Conservation (phyloP, 2,113 vertebrate species). For the Isurus oxyrinchus region DNA sequence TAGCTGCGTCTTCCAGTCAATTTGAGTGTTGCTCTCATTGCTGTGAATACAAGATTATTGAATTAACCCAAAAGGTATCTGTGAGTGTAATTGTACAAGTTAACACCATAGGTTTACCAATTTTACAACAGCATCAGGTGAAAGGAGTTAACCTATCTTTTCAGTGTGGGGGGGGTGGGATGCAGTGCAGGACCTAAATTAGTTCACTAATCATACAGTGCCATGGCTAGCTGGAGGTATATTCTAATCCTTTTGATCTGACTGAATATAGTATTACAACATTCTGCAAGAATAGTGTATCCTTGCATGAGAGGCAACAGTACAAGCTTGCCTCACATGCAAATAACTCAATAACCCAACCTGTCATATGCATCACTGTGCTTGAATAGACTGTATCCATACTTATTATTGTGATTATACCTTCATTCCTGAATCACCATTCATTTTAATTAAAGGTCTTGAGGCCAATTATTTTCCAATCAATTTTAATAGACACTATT, state of each 20-base stretch:
- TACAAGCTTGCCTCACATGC: not conserved
- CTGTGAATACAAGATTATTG: not conserved
- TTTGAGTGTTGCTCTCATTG: not conserved
- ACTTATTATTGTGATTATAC: slow-evolving; percentile 29
- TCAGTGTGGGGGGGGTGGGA: no score
- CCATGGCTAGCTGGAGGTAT: not conserved
- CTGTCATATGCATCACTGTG: slow-evolving; percentile 23
- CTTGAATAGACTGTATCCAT: not conserved
- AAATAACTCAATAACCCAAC: not conserved
- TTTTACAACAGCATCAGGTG: not conserved
- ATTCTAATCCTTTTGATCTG: not conserved
- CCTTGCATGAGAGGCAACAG: not conserved
- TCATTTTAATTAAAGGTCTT: slow-evolving; percentile 17
- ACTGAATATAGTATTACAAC: not conserved
- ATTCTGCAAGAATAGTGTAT: not conserved
- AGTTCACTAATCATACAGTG: not conserved
- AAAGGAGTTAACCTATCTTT: not conserved
- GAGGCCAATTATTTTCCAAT: slow-evolving; percentile 36
- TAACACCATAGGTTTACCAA: no score
- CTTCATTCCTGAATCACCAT: slow-evolving; percentile 18
- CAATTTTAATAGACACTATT: slow-evolving; percentile 10
- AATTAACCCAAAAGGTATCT: not conserved
- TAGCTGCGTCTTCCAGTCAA: not conserved
- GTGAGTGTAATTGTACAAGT: no score
- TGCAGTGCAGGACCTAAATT: not conserved